Evolutionary conservation across 2,797 vertebrate species (phyloP).

Genomic region (Hypotaenidia okinawae): DNA sequence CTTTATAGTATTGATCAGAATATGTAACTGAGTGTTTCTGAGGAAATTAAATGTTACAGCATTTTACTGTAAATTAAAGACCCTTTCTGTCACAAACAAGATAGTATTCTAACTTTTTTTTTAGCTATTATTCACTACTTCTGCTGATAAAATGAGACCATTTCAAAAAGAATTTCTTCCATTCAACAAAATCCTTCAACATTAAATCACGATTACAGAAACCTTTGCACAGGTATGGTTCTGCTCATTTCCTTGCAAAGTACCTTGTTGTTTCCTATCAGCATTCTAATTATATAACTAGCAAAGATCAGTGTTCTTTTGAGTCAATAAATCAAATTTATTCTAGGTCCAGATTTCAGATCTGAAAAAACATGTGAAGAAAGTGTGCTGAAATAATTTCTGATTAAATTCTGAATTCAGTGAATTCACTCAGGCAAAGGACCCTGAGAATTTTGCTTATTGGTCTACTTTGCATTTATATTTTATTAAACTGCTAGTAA

Average conservation of each 20-base stretch:
- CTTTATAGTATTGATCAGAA: not conserved
- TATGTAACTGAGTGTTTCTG: not conserved
- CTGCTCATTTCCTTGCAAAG: not conserved
- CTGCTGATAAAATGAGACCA: not conserved
- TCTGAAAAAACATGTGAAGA: not conserved
- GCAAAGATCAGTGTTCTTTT: not conserved
- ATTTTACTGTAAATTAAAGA: not conserved
- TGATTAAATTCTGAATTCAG: not conserved
- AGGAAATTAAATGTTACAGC: not conserved
- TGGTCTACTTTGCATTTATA: not conserved
- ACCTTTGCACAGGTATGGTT: not conserved
- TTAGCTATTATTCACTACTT: not conserved
- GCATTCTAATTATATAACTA: not conserved
- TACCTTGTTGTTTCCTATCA: not conserved
- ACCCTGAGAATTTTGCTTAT: not conserved
- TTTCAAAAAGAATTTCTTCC: not conserved
- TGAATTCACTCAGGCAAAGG: not conserved
- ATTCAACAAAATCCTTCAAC: not conserved
- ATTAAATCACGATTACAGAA: not conserved
- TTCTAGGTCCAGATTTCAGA: not conserved
- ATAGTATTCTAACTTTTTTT: not conserved
- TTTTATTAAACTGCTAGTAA: not conserved
- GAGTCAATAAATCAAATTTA: not conserved
- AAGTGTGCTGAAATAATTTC: not conserved
- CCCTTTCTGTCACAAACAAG: not conserved